A percentile compares a stretch with the other conserved stretches of the same genome.
These are phyloP conservation scores for Gallinago undulata DNA, from an alignment of 2,113 vertebrate genomes.

Conservation along the genomic window DNA sequence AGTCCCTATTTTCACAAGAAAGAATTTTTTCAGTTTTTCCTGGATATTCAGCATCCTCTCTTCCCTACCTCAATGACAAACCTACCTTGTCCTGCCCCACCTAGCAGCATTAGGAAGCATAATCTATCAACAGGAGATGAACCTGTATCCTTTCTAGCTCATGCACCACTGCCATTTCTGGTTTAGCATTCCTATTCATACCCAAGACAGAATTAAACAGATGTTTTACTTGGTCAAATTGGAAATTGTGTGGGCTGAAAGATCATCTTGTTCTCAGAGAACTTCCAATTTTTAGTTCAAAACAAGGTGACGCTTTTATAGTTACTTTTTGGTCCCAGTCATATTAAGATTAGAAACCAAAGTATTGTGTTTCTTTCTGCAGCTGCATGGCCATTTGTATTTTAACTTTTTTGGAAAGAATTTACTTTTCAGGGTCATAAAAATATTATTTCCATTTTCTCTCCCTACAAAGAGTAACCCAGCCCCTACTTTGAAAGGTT, in stretches of 20 bases:
- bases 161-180: not conserved
- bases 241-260: not conserved
- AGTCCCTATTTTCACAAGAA: not conserved
- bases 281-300: not conserved
- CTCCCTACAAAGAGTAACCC: not conserved
- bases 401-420: not conserved
- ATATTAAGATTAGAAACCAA: not conserved
- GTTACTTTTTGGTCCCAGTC: not conserved
- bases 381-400: not conserved
- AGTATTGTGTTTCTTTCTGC: not conserved
- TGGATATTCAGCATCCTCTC: not conserved
- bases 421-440: not conserved
- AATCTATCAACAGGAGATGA: not conserved
- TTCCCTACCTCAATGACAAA: not conserved
- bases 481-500: not conserved
- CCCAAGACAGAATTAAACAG: not conserved
- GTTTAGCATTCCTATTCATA: not conserved
- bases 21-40: not conserved
- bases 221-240: not conserved
- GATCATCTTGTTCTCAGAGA: not conserved
- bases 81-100: rapidly evolving
- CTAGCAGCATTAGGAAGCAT: not conserved
- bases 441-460: not conserved
- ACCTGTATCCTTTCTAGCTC: not conserved
- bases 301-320: not conserved